A percentile compares a stretch with the other conserved stretches of the same genome.
These are phyloP conservation scores for Centruroides sculpturatus DNA, from an alignment of 1,140 invertebrate species.

Conservation along the genomic window DNA sequence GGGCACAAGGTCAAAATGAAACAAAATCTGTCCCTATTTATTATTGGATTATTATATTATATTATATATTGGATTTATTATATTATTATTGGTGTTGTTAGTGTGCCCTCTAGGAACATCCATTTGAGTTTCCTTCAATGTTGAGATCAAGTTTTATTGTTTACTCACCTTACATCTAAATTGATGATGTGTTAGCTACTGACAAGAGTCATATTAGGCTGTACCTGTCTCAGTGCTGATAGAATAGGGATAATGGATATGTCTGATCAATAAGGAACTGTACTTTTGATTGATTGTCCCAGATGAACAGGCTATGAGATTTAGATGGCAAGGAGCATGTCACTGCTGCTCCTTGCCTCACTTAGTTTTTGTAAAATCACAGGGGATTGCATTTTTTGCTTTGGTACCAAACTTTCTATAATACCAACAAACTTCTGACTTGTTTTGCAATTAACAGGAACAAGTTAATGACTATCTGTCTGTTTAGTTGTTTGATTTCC, in stretches of 20 bases:
- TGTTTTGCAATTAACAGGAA: too few species aligned
- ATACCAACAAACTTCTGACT: conserved; percentile 5
- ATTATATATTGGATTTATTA: too few species aligned
- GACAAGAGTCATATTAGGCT: neutral
- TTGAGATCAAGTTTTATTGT: conserved; percentile 1
- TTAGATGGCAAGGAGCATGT: neutral
- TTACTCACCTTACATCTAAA: conserved; percentile 1
- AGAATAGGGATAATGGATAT: conserved; percentile 1
- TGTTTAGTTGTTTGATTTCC: too few species aligned
- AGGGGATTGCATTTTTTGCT: conserved; percentile 1
- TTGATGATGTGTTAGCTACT: conserved; percentile 8
- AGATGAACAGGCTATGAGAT: conserved; percentile 8
- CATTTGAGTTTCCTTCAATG: conserved; percentile 1
- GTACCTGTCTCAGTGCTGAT: neutral
- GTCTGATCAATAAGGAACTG: conserved; percentile 5
- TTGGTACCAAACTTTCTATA: conserved; percentile 9
- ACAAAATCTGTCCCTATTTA: conserved; percentile 12
- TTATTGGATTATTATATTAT: too few species aligned
- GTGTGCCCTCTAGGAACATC: neutral
- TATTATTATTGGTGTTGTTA: conserved; percentile 2
- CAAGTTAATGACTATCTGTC: too few species aligned
- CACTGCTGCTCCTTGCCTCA: neutral
- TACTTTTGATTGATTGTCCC: neutral
- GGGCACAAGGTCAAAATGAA: conserved; percentile 5
- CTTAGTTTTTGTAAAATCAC: neutral